Conservation (phyloP, 2,888 invertebrate species). For the Auanema freiburgensis region DNA sequence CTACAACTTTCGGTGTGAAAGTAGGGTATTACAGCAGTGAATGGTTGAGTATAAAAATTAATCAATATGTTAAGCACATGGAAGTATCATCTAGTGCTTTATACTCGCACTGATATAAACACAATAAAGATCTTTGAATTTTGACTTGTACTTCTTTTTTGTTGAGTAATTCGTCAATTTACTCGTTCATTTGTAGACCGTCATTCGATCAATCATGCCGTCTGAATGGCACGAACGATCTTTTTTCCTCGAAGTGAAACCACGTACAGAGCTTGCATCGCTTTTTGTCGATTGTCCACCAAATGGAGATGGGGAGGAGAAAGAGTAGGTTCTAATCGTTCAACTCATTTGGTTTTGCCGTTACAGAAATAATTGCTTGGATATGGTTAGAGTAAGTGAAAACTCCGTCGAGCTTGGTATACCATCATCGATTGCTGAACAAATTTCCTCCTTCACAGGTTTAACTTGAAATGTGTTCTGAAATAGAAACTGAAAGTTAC, state of each 20-base stretch:
- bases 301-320: conserved; percentile 14
- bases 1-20: too few relatives aligned
- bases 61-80: too few relatives aligned
- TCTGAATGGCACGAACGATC: conserved; percentile 24
- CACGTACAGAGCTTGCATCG: conserved; percentile 46
- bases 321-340: conserved; percentile 20
- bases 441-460: background rate
- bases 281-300: conserved; percentile 50
- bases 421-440: conserved; percentile 6
- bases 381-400: conserved; percentile 5
- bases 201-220: too few relatives aligned
- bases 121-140: too few relatives aligned
- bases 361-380: conserved; percentile 4
- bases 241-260: conserved; percentile 44
- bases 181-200: too few relatives aligned
- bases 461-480: background rate
- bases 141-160: too few relatives aligned
- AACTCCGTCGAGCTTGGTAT: conserved; percentile 10
- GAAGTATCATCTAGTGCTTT: too few relatives aligned
- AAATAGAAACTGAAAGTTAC: too few relatives aligned
- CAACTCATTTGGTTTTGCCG: background rate
- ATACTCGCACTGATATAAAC: too few relatives aligned
- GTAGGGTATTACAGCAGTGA: too few relatives aligned
- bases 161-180: too few relatives aligned
- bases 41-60: too few relatives aligned